phyloP scores from a whole-genome alignment of 1,140 invertebrate species.

The Caerostris darwini region DNA sequence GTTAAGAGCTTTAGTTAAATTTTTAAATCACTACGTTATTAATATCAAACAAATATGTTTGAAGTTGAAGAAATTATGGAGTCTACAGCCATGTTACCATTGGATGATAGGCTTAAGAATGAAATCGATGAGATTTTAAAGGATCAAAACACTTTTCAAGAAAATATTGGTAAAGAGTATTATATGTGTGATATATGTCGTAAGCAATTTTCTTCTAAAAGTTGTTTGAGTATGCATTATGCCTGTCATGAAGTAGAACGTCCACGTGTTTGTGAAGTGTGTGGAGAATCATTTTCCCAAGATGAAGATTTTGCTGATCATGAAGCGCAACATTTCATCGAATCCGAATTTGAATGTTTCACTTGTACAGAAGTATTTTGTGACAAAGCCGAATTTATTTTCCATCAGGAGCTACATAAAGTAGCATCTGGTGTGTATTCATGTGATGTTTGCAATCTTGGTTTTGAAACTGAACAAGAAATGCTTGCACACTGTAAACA shows the following conservation, averaged over 20 bases:
- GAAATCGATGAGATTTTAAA: background rate
- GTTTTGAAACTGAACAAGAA: conserved; percentile 27
- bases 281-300: conserved; percentile 95
- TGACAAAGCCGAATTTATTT: conserved; percentile 42
- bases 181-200: conserved; percentile 59
- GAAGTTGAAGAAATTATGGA: background rate
- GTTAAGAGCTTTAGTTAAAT: no score
- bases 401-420: background rate
- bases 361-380: conserved; percentile 57
- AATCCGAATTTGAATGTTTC: conserved; percentile 62
- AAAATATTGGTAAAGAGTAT: background rate
- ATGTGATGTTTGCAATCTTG: conserved; percentile 12
- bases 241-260: conserved; percentile 85
- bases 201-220: conserved; percentile 67
- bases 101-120: background rate
- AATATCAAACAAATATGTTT: background rate
- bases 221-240: conserved; percentile 53
- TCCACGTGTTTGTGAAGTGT: conserved; percentile 98
- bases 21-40: no score
- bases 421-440: background rate
- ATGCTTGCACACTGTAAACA: conserved; percentile 22
- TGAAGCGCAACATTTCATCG: conserved; percentile 49
- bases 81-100: background rate
- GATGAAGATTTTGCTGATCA: conserved; percentile 67
- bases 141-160: background rate